phyloP scores from a whole-genome alignment of 2,888 invertebrate genomes.

The Orthosia incerta region DNA sequence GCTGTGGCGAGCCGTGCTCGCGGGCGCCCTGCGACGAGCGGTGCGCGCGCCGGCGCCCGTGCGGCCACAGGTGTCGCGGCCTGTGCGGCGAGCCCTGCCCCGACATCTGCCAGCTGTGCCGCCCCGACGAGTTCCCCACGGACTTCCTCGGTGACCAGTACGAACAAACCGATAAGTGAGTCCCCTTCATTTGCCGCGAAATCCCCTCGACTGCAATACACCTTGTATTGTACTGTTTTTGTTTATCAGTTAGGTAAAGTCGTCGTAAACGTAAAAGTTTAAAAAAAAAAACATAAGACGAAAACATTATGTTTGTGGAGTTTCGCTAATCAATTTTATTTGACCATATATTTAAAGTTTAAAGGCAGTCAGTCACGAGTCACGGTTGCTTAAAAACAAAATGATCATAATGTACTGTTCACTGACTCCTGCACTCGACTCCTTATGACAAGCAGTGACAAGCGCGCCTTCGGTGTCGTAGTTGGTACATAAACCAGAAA shows the following conservation, averaged over 20 bases:
- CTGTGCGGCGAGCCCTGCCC: conserved; percentile 94
- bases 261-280: not conserved
- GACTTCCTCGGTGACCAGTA: conserved; percentile 81
- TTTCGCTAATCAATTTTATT: not conserved
- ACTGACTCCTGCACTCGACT: no score
- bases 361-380: no score
- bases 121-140: conserved; percentile 85
- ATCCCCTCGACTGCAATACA: not conserved
- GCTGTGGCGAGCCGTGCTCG: conserved; percentile 87
- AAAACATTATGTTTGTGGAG: not conserved
- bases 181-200: not conserved
- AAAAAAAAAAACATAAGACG: not conserved
- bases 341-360: not conserved
- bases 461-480: no score
- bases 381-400: no score
- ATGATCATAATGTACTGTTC: no score
- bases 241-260: not conserved
- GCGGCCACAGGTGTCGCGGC: conserved; percentile 92
- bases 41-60: conserved; percentile 82
- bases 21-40: conserved; percentile 83
- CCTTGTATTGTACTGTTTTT: not conserved
- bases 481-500: no score
- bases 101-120: conserved; percentile 90
- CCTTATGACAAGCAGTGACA: no score
- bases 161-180: conserved; percentile 88